Evolutionary conservation across 2,797 vertebrate species (phyloP), one percentile per base, ranked within the genome.

Genomic region (Xenops minutus): DNA sequence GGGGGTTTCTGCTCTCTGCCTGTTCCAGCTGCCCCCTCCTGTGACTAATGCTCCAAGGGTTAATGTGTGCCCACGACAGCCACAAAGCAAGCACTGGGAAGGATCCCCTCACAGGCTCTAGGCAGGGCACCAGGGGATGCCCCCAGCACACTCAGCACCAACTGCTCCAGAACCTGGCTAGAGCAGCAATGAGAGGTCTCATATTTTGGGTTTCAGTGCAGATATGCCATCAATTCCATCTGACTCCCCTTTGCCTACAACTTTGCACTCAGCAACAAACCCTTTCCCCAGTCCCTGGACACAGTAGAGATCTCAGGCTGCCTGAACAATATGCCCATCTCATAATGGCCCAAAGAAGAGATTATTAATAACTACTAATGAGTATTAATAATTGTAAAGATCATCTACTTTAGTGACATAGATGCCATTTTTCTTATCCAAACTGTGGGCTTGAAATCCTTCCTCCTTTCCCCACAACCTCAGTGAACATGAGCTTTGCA

Each of bases 31-130:
- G 55, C 54, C 73, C 41, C 16, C 20, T 84, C 22, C 67, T 48
- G 36, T n/a, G 14, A 14, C 32, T 39, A 26, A 24, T 4, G 29
- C 12, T 68, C 37, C 0, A 0, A 54, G 82, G 27, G 24, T 18
- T 41, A 73, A 51, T 13, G 29, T 24, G 20, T 2, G 2, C 2
- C 13, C 59, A 37, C 5, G 2, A 19, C 49, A 52, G 4, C 61
- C 58, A 56, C 4, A 30, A 39, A 22, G 20, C 1, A 4, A 2
- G 11, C 26, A 34, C 34, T 56, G 26, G 2, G n/a, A 54, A 6
- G 18, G 16, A 9, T 18, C 22, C 71, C 29, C 58, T 64, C 51
- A 14, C 29, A 6, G 37, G 69, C 59, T 39, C 73, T 48, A 4
- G 2, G 3, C 56, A 56, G 21, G 61, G 34, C 56, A 66, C 8